These are phyloP conservation scores for Trinectes maculatus DNA, from an alignment of 2,113 vertebrate genomes.

Conservation along the genomic window DNA sequence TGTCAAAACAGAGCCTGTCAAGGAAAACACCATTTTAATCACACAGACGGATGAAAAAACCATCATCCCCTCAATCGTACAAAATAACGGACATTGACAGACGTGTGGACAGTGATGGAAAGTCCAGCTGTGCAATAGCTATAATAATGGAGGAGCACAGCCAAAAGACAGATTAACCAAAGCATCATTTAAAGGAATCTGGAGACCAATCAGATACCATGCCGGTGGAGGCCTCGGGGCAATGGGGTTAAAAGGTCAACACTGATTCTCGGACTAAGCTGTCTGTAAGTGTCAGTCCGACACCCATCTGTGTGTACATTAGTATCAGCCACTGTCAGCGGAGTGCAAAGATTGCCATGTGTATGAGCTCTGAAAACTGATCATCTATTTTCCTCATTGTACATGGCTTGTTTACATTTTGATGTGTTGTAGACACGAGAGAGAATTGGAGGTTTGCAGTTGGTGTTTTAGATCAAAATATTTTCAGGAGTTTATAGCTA, in stretches of 20 bases:
- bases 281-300: not conserved
- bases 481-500: not conserved
- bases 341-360: not conserved
- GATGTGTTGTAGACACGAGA: not conserved
- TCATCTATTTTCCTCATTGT: no score
- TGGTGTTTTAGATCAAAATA: no score
- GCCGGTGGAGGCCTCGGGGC: not conserved
- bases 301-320: conserved; percentile 22
- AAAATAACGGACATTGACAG: not conserved
- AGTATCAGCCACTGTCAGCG: not conserved
- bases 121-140: conserved; percentile 9
- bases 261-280: not conserved
- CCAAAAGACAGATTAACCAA: not conserved
- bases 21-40: conserved; percentile 12
- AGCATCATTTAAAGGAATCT: conserved; percentile 4
- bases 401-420: not conserved
- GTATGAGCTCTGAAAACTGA: no score
- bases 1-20: not conserved
- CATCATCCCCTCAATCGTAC: not conserved
- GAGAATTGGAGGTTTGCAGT: no score
- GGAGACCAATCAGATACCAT: not conserved
- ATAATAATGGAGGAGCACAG: not conserved
- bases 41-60: conserved; percentile 23
- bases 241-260: not conserved
- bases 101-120: not conserved